Evolutionary conservation across 2,113 vertebrate species (phyloP).

Genomic region (Hippocampus mohnikei): DNA sequence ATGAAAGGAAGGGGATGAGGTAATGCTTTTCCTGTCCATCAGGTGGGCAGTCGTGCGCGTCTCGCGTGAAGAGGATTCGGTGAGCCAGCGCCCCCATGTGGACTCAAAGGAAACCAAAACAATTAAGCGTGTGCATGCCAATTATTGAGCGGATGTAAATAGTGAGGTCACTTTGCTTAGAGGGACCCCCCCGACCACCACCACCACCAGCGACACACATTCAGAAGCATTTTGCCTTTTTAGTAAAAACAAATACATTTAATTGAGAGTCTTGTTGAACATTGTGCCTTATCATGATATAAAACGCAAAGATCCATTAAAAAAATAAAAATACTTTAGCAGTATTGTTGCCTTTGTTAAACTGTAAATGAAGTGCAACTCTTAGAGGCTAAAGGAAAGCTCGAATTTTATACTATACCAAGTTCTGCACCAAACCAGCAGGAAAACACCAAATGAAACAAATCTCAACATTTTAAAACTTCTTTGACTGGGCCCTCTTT

Average conservation of each 20-base stretch:
- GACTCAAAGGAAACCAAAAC: neutral
- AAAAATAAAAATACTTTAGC: neutral
- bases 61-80: conserved; percentile 14
- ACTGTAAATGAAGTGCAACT: neutral
- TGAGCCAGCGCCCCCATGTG: conserved; percentile 60
- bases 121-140: neutral
- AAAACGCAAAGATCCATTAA: neutral
- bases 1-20: conserved; percentile 67
- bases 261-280: too few species aligned
- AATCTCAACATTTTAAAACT: neutral
- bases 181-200: too few species aligned
- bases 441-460: neutral
- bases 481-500: neutral
- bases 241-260: neutral
- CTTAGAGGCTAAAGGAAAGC: neutral
- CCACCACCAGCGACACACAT: neutral
- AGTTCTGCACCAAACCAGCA: neutral
- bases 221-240: neutral
- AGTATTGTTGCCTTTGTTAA: neutral
- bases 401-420: too few species aligned
- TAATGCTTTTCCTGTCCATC: conserved; percentile 71
- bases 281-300: neutral
- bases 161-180: neutral
- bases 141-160: neutral
- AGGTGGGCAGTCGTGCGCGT: conserved; percentile 63